These are phyloP conservation scores for Xestia sexstrigata DNA, from an alignment of 2,888 invertebrate species.

Conservation along the genomic window DNA sequence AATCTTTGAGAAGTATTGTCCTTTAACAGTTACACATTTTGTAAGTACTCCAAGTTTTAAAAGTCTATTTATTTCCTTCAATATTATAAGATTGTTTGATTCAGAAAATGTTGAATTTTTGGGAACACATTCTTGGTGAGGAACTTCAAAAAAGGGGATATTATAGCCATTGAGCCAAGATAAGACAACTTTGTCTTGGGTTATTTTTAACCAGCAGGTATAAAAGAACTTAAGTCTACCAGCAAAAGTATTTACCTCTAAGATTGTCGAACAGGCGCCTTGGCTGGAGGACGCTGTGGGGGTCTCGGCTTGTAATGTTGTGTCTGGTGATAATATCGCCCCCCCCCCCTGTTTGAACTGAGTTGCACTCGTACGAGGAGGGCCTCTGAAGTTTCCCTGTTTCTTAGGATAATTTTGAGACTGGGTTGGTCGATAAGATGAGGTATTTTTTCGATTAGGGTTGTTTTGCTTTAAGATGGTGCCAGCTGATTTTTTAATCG, in stretches of 20 bases:
- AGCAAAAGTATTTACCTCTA: slow-evolving; percentile 6
- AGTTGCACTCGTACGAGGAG: neutral
- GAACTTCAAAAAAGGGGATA: too few relatives aligned
- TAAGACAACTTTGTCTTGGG: too few relatives aligned
- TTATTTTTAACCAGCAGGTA: slow-evolving; percentile 8
- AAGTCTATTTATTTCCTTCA: too few relatives aligned
- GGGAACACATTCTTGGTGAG: too few relatives aligned
- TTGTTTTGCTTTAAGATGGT: neutral
- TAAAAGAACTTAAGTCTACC: slow-evolving; percentile 13
- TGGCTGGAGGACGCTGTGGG: slow-evolving; percentile 7
- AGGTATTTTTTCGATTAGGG: neutral
- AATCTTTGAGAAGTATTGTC: neutral
- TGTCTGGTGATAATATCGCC: slow-evolving; percentile 7
- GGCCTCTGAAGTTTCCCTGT: too few relatives aligned
- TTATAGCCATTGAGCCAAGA: too few relatives aligned
- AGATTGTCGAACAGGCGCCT: neutral
- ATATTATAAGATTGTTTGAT: too few relatives aligned
- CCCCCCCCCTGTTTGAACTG: slow-evolving; percentile 2
- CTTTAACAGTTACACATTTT: neutral
- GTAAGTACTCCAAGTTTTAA: neutral
- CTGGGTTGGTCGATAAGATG: neutral
- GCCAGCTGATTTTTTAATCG: neutral
- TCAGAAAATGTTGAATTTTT: too few relatives aligned
- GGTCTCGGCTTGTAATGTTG: slow-evolving; percentile 8
- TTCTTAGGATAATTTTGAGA: too few relatives aligned